Evolutionary conservation across 2,888 invertebrate genomes (phyloP).

Genomic region (Amiota communis): DNA sequence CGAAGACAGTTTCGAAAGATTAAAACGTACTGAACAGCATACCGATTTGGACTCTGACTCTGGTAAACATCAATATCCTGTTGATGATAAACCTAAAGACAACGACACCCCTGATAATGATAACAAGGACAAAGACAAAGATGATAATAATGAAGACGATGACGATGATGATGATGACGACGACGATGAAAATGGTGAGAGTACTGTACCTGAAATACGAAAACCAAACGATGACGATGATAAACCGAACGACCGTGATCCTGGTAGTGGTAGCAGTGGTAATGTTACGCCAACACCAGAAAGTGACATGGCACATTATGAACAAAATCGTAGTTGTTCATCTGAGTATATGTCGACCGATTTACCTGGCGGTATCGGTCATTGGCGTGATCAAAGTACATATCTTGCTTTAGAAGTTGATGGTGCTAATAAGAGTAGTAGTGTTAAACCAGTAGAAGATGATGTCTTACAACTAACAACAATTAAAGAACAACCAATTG

Average conservation of each 20-base stretch:
- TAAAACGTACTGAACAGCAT: slow-evolving; percentile 47
- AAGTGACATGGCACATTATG: slow-evolving; percentile 49
- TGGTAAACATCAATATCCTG: slow-evolving; percentile 47
- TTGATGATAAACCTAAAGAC: slow-evolving; percentile 52
- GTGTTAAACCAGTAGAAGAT: slow-evolving; percentile 36
- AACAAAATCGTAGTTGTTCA: slow-evolving; percentile 69
- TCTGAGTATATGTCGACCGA: slow-evolving; percentile 82
- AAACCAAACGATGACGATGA: slow-evolving; percentile 72
- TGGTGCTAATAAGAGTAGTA: slow-evolving; percentile 31
- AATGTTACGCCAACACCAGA: slow-evolving; percentile 65
- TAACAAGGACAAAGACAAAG: no score
- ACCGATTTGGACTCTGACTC: slow-evolving; percentile 52
- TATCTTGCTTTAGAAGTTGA: slow-evolving; percentile 78
- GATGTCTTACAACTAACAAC: slow-evolving; percentile 45
- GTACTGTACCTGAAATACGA: slow-evolving; percentile 66
- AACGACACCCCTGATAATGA: slow-evolving; percentile 29
- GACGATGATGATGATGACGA: slow-evolving; percentile 71
- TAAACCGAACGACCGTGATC: slow-evolving; percentile 78
- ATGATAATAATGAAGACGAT: slow-evolving; percentile 73
- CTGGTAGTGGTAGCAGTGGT: slow-evolving; percentile 77
- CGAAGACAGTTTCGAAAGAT: slow-evolving; percentile 43
- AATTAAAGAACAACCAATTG: slow-evolving; percentile 44
- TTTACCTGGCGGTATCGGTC: slow-evolving; percentile 85
- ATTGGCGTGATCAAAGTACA: slow-evolving; percentile 87
- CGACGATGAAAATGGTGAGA: slow-evolving; percentile 44